Base-by-base conservation (phyloP, 2,113 vertebrate species). In the Otolemur garnettii region DNA sequence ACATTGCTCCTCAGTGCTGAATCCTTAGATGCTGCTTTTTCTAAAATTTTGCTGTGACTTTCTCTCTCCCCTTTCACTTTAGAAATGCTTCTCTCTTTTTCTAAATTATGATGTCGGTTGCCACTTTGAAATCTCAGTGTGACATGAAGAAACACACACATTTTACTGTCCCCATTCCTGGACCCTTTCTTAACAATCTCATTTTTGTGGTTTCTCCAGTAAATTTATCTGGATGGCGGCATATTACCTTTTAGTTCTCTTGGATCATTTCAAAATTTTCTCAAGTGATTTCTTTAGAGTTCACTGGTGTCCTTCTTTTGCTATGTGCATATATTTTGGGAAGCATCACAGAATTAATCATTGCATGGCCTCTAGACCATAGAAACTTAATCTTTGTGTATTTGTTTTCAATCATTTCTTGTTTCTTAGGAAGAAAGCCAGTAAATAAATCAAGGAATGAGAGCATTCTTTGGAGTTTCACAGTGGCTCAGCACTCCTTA, bases 401-500 rank as follows among this genome's bases (percentile, higher is more conserved):
- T 30, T 30, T n/a, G 28, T 81, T 91, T 91, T 75, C 79, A 53
- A 60, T 35, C 68, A 0, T 0, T 11, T 3, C 59, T 53, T 6
- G 15, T 38, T 88, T 96, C 45, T n/a, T 57, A 74, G 62, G 71
- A 50, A 53, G 86, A 87, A 78, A 84, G 13, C 22, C 33, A 77
- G 50, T 19, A 38, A 83, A 55, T 45, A 80, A 89, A 66, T 53
- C 21, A 64, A 59, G 22, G 50, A 24, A 66, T 69, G 4, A 33
- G 62, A 93, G 6, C 8, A 50, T 59, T 12, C 62, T 74, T 53
- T 91, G 68, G 84, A 90, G 88, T 77, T 64, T 93, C 64, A 9
- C 45, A 10, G 15, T 26, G 77, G 57, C 4, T 78, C 35, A 86
- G 2, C 0, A 1, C 17, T 83, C 0, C 0, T 15, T 66, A 18